A percentile compares a stretch with the other conserved stretches of the same genome.
Evolutionary conservation across 2,113 vertebrate genomes (phyloP).

Genomic region (Stegastes partitus): DNA sequence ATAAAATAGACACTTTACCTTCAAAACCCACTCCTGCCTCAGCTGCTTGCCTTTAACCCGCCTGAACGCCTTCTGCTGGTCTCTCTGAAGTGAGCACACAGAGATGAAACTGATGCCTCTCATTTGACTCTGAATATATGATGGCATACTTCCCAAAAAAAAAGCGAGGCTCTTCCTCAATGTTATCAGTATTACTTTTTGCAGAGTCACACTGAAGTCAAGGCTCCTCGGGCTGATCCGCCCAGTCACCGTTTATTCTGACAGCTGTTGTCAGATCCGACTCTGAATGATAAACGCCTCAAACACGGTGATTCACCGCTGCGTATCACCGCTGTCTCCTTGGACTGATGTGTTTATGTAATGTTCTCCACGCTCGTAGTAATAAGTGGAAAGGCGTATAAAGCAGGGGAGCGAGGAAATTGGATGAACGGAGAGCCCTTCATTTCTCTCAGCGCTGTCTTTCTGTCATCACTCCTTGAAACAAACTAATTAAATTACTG

Average conservation of each 20-base stretch:
- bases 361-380: conserved; percentile 21
- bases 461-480: conserved; percentile 23
- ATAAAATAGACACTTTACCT: no score
- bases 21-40: no score
- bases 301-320: conserved; percentile 25
- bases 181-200: not conserved
- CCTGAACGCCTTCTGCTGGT: not conserved
- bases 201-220: conserved; percentile 34
- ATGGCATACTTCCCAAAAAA: not conserved
- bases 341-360: conserved; percentile 49
- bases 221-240: conserved; percentile 35
- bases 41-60: no score
- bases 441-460: conserved; percentile 15
- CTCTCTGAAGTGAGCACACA: not conserved
- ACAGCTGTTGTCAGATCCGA: conserved; percentile 36
- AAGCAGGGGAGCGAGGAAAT: conserved; percentile 23
- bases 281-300: conserved; percentile 31
- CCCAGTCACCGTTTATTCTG: conserved; percentile 21
- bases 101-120: not conserved
- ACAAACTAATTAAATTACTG: conserved; percentile 29
- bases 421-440: conserved; percentile 31
- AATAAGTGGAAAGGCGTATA: conserved; percentile 25
- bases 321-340: conserved; percentile 36
- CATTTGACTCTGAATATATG: not conserved
- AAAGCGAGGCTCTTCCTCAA: not conserved